These are phyloP conservation scores for Dasyornis broadbenti DNA, from an alignment of 2,113 vertebrate genomes.

Conservation along the genomic window DNA sequence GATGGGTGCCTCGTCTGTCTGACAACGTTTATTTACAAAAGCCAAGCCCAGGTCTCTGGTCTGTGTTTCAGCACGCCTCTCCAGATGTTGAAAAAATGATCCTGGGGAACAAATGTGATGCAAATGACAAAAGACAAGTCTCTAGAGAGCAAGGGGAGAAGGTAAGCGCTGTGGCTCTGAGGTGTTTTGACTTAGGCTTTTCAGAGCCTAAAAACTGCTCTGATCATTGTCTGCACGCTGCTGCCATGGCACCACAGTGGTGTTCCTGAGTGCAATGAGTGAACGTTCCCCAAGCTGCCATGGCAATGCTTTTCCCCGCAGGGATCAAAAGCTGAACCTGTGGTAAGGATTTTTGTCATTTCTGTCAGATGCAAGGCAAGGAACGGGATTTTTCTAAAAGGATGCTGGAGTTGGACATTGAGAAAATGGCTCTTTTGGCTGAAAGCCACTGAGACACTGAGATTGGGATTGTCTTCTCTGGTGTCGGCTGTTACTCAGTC, in stretches of 20 bases:
- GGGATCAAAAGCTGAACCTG: neutral
- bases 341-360: accelerated
- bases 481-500: accelerated
- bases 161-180: constrained; percentile 52
- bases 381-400: neutral
- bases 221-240: accelerated
- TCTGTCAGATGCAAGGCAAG: neutral
- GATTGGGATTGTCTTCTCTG: neutral
- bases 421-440: neutral
- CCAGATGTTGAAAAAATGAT: constrained; percentile 98
- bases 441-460: neutral
- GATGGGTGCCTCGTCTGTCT: accelerated
- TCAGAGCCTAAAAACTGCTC: accelerated
- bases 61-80: constrained; percentile 84
- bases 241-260: accelerated
- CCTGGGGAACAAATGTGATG: constrained; percentile 96
- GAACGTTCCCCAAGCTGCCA: accelerated
- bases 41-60: neutral
- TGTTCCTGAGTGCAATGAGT: accelerated
- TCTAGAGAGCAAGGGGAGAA: constrained; percentile 93
- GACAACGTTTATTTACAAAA: accelerated
- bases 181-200: accelerated
- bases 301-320: accelerated
- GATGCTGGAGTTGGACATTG: neutral
- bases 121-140: constrained; percentile 95